Base-by-base conservation (phyloP, 1,140 invertebrate genomes). In the Temnothorax nylanderi region DNA sequence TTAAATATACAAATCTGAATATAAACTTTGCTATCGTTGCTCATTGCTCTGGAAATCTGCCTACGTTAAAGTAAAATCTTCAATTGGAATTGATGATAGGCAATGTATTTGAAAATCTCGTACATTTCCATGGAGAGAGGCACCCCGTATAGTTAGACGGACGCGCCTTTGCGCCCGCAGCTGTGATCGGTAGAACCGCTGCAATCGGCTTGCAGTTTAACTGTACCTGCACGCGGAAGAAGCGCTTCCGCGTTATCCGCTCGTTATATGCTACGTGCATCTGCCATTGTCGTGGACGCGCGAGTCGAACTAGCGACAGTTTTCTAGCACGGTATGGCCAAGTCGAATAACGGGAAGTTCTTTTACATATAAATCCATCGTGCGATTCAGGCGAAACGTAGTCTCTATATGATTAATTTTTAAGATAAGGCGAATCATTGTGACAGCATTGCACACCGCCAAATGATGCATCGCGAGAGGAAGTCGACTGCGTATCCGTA, bases 221-320 rank as follows among this genome's bases (percentile, higher is more conserved):
- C 93, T 94, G 93, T 93, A 94, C 89, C 91, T 94, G 88, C 89
- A 92, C 77, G 74, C 86, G 88, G 91, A 88, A 92, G 87, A 92
- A 88, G 77, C 89, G 90, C 90, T 94, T 94, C 93, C 93, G 92
- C 89, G 89, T 94, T 90, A 91, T 91, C 84, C 82, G 77, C 78
- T 88, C 78, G 86, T 89, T 87, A 92, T 90, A 90, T 84, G 85
- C 85, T 60, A 82, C 71, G 64, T 87, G 86, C 90, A 81, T 91
- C 85, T 92, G 82, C 76, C 67, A 90, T 92, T 91, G 91, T 92
- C 82, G 56, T 71, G 81, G 67, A 65, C 64, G 62, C 64, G 62
- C 75, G 69, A 69, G 82, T 75, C 82, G 64, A 74, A 81, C 21
- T 18, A 60, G 80, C 78, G 85, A 86, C 81, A 87, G 65, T 91